A percentile compares a stretch with the other conserved stretches of the same genome.
phyloP scores from a whole-genome alignment of 2,113 vertebrate genomes.

The Zootoca vivipara region DNA sequence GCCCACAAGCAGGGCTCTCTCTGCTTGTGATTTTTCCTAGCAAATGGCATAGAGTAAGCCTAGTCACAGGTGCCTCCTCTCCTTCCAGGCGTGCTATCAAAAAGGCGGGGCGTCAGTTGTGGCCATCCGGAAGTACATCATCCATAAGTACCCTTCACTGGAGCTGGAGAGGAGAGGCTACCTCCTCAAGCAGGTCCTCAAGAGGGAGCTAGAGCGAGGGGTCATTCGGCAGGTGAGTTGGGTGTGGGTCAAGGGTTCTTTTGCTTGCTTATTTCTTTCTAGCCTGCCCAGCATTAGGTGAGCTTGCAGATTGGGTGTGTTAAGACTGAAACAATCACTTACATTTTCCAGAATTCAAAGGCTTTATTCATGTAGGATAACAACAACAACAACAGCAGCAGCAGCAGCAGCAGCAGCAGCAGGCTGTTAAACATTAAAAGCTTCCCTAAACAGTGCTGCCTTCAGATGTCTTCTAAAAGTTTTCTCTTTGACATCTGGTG shows the following conservation, averaged over 20 bases:
- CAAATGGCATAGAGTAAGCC: neutral
- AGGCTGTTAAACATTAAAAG: too few relatives aligned
- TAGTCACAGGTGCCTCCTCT: neutral
- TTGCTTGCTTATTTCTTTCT: neutral
- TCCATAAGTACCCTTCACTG: slow-evolving; percentile 91
- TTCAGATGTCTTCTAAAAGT: too few relatives aligned
- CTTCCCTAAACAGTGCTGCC: too few relatives aligned
- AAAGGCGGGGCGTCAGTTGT: slow-evolving; percentile 88
- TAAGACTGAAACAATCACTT: too few relatives aligned
- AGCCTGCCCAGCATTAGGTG: neutral
- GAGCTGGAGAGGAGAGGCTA: slow-evolving; percentile 93
- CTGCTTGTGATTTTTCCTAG: too few relatives aligned
- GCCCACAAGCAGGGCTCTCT: too few relatives aligned
- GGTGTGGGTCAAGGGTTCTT: neutral
- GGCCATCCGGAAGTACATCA: slow-evolving; percentile 91
- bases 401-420: too few relatives aligned
- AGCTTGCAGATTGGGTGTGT: too few relatives aligned
- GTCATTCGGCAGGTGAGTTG: slow-evolving; percentile 88
- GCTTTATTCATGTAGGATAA: too few relatives aligned
- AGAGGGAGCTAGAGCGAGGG: slow-evolving; percentile 92
- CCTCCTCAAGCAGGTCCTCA: slow-evolving; percentile 92
- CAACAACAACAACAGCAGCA: too few relatives aligned
- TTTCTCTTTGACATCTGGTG: too few relatives aligned
- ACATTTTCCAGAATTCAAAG: too few relatives aligned
- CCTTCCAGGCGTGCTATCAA: slow-evolving; percentile 86